These are phyloP conservation scores for Numenius phaeopus DNA, from an alignment of 2,797 vertebrate genomes.

Conservation along the genomic window DNA sequence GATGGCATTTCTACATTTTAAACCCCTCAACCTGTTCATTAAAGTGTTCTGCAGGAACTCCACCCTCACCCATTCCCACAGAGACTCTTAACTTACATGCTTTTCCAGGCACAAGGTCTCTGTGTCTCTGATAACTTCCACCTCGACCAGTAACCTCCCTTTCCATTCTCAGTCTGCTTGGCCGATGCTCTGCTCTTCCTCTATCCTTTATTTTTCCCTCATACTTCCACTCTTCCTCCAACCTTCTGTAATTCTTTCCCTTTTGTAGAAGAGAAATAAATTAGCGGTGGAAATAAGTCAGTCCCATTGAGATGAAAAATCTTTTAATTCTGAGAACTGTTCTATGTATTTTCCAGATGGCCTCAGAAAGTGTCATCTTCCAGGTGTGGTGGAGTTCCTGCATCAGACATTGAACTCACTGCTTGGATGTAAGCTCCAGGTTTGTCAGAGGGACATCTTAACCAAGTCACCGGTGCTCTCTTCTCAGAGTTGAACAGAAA, in stretches of 20 bases:
- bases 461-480: not conserved
- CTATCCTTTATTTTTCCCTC: not conserved
- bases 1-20: not conserved
- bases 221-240: not conserved
- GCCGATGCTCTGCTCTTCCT: not conserved
- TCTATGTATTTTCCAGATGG: not conserved
- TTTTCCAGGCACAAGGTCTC: not conserved
- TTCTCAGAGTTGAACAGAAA: not conserved
- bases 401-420: not conserved
- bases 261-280: not conserved
- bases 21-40: not conserved
- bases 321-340: not conserved
- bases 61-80: not conserved
- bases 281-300: not conserved
- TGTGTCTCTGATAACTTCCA: not conserved
- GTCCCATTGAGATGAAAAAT: not conserved
- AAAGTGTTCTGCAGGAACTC: not conserved
- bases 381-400: not conserved
- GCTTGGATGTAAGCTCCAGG: not conserved
- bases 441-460: not conserved
- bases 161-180: not conserved
- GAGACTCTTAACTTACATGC: fast-evolving
- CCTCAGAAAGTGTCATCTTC: not conserved
- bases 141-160: not conserved
- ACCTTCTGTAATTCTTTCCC: not conserved